Conservation (phyloP, 1,140 invertebrate genomes). For the Drosophila sturtevanti region DNA sequence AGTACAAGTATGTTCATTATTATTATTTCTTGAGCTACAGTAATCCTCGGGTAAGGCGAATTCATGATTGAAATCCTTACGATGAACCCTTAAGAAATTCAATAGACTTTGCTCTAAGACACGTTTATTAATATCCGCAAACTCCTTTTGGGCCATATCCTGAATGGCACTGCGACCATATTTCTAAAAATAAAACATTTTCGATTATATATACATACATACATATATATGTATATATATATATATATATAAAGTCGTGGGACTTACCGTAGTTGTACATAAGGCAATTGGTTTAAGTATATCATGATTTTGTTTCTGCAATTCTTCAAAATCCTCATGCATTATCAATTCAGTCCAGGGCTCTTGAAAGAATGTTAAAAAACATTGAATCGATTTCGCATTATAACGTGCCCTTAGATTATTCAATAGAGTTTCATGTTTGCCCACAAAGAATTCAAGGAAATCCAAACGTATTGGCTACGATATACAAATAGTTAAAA, state of each 20-base stretch:
- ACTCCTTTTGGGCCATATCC: conserved; percentile 6
- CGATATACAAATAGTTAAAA: not conserved
- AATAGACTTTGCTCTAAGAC: conserved; percentile 53
- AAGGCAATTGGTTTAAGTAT: conserved; percentile 30
- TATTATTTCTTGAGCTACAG: not conserved
- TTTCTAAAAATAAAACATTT: conserved; percentile 3
- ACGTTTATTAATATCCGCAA: conserved; percentile 32
- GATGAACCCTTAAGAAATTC: conserved; percentile 48
- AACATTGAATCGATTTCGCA: conserved; percentile 26
- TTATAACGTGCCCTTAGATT: conserved; percentile 42
- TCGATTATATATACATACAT: too few relatives aligned
- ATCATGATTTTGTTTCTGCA: conserved; percentile 44
- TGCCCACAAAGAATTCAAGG: conserved; percentile 62
- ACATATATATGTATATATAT: too few relatives aligned
- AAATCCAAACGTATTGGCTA: conserved; percentile 52
- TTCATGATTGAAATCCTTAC: conserved; percentile 45
- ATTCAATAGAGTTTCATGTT: conserved; percentile 65
- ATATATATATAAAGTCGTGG: too few relatives aligned
- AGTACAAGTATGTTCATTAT: not conserved
- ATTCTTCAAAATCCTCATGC: conserved; percentile 50
- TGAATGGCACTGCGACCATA: not conserved
- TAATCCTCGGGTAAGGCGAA: conserved; percentile 72
- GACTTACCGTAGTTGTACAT: conserved; percentile 17
- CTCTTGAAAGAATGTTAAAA: conserved; percentile 59
- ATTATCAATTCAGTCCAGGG: conserved; percentile 70